These are phyloP conservation scores for Rhadina sibilatrix DNA, from an alignment of 2,113 vertebrate genomes.

Conservation along the genomic window DNA sequence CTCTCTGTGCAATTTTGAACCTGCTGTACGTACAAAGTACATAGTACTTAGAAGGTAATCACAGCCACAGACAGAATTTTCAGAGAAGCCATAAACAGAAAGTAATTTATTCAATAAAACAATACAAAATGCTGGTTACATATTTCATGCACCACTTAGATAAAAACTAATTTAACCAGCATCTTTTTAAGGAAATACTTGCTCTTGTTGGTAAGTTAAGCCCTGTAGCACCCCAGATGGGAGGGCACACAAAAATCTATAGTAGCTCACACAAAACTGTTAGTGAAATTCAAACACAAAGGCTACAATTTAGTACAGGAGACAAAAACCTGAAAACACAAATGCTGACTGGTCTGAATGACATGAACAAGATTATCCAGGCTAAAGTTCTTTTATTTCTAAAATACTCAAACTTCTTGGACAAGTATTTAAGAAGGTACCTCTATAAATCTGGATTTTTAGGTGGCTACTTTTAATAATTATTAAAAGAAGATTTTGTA, in stretches of 20 bases:
- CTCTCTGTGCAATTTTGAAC: background rate
- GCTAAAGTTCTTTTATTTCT: background rate
- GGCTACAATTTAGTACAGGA: background rate
- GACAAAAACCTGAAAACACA: background rate
- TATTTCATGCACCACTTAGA: background rate
- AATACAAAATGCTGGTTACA: background rate
- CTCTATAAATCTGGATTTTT: background rate
- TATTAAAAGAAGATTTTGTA: background rate
- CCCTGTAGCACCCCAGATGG: background rate
- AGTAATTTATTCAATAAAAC: background rate
- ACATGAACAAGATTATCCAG: background rate
- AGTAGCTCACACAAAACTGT: background rate
- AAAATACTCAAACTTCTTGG: background rate
- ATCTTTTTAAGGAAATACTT: background rate
- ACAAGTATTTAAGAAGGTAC: background rate
- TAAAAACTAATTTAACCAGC: background rate
- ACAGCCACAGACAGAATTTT: background rate
- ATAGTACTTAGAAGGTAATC: background rate
- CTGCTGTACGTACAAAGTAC: background rate
- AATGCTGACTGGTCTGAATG: background rate
- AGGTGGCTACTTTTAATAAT: background rate
- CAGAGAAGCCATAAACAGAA: background rate
- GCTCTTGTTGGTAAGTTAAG: background rate
- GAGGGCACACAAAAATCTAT: background rate
- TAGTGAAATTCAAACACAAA: background rate